These are phyloP conservation scores for Pomatostomus ruficeps DNA, from an alignment of 2,113 vertebrate species.

Conservation along the genomic window DNA sequence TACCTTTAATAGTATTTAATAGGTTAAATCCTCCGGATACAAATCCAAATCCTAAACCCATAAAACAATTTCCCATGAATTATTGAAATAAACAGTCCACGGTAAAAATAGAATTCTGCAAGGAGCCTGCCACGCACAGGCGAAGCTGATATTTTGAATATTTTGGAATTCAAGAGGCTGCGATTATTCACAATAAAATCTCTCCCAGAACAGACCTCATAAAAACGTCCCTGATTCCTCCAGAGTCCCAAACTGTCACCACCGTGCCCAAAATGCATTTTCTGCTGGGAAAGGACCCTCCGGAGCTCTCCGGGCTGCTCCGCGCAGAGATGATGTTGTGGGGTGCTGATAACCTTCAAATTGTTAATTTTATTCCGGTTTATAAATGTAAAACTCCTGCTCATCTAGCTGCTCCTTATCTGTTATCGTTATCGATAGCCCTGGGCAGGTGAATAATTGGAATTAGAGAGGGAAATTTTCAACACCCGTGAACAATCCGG, in stretches of 20 bases:
- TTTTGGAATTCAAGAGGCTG: background rate
- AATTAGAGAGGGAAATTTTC: conserved; percentile 34
- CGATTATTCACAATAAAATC: background rate
- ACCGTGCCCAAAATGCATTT: background rate
- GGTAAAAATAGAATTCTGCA: background rate
- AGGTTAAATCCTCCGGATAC: too few species aligned
- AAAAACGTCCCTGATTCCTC: background rate
- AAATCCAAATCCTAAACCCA: background rate
- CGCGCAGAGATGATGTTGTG: background rate
- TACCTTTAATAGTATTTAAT: fast-evolving
- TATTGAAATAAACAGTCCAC: fast-evolving
- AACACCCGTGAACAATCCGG: background rate
- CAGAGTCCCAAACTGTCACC: background rate
- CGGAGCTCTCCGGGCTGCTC: background rate
- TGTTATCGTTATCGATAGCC: background rate
- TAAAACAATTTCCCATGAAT: background rate
- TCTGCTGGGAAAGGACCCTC: background rate
- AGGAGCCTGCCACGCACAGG: background rate
- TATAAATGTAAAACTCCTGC: background rate
- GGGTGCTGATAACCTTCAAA: background rate
- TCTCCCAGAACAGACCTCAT: background rate
- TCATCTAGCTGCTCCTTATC: background rate
- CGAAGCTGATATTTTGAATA: background rate
- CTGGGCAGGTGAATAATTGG: conserved; percentile 42
- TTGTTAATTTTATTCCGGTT: background rate